These are phyloP conservation scores for Eremophila alpestris DNA, from an alignment of 2,797 vertebrate species.

Conservation along the genomic window DNA sequence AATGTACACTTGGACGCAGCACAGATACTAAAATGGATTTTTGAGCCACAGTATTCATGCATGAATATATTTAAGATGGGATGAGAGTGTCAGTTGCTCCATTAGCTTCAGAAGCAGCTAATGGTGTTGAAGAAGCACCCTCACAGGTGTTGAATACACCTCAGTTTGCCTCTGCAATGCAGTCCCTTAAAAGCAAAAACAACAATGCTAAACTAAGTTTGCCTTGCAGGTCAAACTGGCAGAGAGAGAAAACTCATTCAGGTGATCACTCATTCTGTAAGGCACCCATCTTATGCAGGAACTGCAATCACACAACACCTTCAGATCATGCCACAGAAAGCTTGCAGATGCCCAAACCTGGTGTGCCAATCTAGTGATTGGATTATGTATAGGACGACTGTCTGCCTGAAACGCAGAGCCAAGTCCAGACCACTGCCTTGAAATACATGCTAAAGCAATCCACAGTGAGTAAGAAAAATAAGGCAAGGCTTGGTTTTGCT, in stretches of 20 bases:
- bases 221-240: not conserved
- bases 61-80: not conserved
- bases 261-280: not conserved
- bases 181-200: not conserved
- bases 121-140: not conserved
- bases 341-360: not conserved
- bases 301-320: not conserved
- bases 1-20: not conserved
- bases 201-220: not conserved
- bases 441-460: not conserved
- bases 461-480: not conserved
- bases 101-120: not conserved
- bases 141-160: not conserved
- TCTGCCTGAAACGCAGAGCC: not conserved
- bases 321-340: not conserved
- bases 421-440: not conserved
- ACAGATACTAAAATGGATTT: not conserved
- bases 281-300: accelerated
- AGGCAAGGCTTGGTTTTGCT: not conserved
- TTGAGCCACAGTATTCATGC: not conserved
- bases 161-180: not conserved
- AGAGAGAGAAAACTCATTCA: not conserved
- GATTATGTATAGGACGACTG: not conserved
- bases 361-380: not conserved
- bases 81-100: not conserved